These are phyloP conservation scores for Hypsibius dujardini DNA, from an alignment of 1,140 invertebrate genomes.

Conservation along the genomic window DNA sequence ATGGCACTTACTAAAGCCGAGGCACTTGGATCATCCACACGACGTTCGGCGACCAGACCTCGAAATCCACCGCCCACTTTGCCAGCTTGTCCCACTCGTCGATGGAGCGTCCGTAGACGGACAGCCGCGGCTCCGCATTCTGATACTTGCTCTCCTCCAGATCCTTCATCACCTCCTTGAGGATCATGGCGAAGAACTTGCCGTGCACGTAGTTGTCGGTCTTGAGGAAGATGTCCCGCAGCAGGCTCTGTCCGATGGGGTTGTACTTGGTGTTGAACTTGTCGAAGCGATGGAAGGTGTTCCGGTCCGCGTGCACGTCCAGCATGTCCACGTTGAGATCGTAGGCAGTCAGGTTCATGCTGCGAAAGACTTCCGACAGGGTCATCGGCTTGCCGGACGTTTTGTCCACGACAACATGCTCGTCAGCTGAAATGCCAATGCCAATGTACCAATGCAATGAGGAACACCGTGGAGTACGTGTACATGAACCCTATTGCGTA, in stretches of 20 bases:
- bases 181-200: conserved; percentile 89
- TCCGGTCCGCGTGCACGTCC: conserved; percentile 94
- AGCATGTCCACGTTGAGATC: conserved; percentile 97
- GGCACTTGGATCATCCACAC: conserved; percentile 31
- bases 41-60: conserved; percentile 72
- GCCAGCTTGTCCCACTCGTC: conserved; percentile 95
- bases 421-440: conserved; percentile 71
- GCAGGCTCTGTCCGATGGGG: conserved; percentile 84
- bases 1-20: conserved; percentile 28
- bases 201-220: conserved; percentile 93
- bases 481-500: too few relatives aligned
- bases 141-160: conserved; percentile 99
- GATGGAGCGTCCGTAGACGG: conserved; percentile 81
- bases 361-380: conserved; percentile 80
- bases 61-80: conserved; percentile 70
- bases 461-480: too few relatives aligned
- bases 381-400: conserved; percentile 57
- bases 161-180: conserved; percentile 83
- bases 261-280: conserved; percentile 99
- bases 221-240: conserved; percentile 94
- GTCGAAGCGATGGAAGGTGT: conserved; percentile 97
- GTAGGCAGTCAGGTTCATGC: conserved; percentile 91
- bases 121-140: conserved; percentile 85
- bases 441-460: too few relatives aligned
- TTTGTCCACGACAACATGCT: conserved; percentile 58